Base-by-base conservation (phyloP, 2,888 invertebrate genomes). In the Ectobius pallidus region DNA sequence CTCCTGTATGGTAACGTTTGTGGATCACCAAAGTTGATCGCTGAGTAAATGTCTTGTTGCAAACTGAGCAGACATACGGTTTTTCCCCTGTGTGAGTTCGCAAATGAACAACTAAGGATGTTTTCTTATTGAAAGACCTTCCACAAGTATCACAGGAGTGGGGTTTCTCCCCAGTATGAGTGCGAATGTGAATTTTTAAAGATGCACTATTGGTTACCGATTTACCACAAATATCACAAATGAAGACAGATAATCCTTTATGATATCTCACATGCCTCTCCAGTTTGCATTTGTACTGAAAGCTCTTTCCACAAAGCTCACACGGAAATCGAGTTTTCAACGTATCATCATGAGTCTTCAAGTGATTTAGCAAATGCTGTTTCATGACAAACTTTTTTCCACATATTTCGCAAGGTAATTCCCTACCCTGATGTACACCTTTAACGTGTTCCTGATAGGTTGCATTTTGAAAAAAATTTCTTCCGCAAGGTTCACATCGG, bases 161-260 rank as follows among this genome's bases (percentile, higher is more conserved):
- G 0, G 88, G 88, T 80, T 88, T 88, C 81, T 87, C 87, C 0
- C 88, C 88, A 1, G 87, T 87, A 79, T 89, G 89, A 70, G 88
- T 88, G 42, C 88, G 82, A 74, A 87, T 84, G 79, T 89, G 89
- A 78, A 87, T 87, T 80, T 87, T 88, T 77, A 89, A 84, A 77
- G 88, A 88, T 16, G 87, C 88, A 55, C 87, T 82, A 71, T 85
- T 25, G 14, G 73, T 39, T 49, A 74, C 52, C 11, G 87, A 49
- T 32, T 69, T 69, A 14, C 74, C 74, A 30, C 74, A 74, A 18
- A 72, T 11, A 27, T 72, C 72, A 32, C 74, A 74, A 30, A 74
- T 49, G 20, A 25, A 86, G 81, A 88, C 86, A 73, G 86, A 82
- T 81, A 86, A 58, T 7, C 73, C 73, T n/a, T 18, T n/a, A 20